Base-by-base conservation (phyloP, 2,888 invertebrate species). In the Amiota communis region DNA sequence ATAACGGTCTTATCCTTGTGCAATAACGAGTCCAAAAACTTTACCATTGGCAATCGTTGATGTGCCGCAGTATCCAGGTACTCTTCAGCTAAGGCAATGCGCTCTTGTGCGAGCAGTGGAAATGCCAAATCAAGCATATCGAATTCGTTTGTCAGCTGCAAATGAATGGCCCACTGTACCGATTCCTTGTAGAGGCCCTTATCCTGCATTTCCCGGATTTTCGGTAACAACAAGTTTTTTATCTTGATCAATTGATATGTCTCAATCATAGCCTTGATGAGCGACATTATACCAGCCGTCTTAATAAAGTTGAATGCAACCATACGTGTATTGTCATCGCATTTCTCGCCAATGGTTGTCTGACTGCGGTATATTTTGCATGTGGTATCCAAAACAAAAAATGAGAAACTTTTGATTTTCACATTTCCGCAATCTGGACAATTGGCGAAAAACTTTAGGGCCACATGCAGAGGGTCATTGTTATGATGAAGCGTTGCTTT, bases 81-180 rank as follows among this genome's bases (percentile, higher is more conserved):
- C 73, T 94, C 94, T 88, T 97, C 95, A 63, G 94, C 93, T 78
- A 95, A 89, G 77, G 92, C 92, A 13, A 93, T 89, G 87, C 95
- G 96, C 86, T 96, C 96, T 91, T 97, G 96, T 59, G 97, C 90
- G 79, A 97, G 91, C 71, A 97, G 90, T 0, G 97, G 97, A 76
- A 97, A 91, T 9, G 96, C 86, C 79, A 96, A 91, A 73, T 93
- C 93, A 85, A 94, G 92, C 70, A 95, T 92, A 68, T 92, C 90
- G 87, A 95, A 95, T 72, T 92, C 90, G 75, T 92, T 90, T 82
- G 94, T 94, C 56, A 96, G 88, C 76, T 93, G 91, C 83, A 96
- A 90, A 70, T 93, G 91, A 71, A 93, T 91, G 9, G 93, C 92
- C 89, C 93, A 92, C 85, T 94, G 94, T 51, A 94, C 93, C 46